phyloP scores from a whole-genome alignment of 2,113 vertebrate genomes.

The Sprattus sprattus region DNA sequence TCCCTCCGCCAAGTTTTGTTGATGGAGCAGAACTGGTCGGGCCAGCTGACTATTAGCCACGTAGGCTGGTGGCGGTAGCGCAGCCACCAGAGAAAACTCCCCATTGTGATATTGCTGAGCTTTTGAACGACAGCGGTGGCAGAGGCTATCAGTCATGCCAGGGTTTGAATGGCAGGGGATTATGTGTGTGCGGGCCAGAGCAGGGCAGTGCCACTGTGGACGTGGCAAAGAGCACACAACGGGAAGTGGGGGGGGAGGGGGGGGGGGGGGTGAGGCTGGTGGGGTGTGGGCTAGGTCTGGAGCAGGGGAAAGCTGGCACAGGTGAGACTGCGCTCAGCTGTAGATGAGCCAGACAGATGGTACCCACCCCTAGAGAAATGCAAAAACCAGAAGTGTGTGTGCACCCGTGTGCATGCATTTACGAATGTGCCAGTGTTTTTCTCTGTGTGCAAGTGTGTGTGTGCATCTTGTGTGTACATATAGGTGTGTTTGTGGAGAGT shows the following conservation, averaged over 20 bases:
- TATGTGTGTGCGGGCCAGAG: not conserved
- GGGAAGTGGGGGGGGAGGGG: not conserved
- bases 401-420: not conserved
- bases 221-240: not conserved
- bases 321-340: slow-evolving; percentile 11
- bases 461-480: not conserved
- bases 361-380: not conserved
- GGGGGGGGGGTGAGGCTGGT: not conserved
- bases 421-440: not conserved
- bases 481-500: not conserved
- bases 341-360: slow-evolving; percentile 36
- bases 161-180: not conserved
- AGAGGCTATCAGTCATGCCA: not conserved
- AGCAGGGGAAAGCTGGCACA: not conserved
- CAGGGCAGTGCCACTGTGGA: slow-evolving; percentile 1
- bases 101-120: not conserved
- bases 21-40: not conserved
- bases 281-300: not conserved
- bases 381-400: slow-evolving; percentile 9
- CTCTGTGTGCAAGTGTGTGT: not conserved
- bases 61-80: not conserved
- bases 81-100: not conserved
- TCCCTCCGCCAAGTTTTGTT: not conserved
- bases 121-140: not conserved
- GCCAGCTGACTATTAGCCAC: not conserved